Percentiles rank a stretch among this genome's conserved stretches.
These are phyloP conservation scores for Rachycentron canadum DNA, from an alignment of 2,797 vertebrate genomes.

Conservation along the genomic window DNA sequence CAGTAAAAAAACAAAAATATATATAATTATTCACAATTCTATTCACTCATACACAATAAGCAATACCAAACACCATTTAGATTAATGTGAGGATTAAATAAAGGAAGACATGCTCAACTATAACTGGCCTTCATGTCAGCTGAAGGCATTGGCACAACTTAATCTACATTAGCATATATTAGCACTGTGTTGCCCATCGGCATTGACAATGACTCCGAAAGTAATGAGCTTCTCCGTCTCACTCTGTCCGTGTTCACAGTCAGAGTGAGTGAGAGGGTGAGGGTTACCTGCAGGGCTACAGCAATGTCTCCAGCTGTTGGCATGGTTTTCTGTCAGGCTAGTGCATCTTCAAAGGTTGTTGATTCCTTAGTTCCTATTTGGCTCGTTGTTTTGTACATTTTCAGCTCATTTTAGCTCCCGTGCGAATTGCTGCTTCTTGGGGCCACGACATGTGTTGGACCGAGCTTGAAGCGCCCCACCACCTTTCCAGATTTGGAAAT, in stretches of 20 bases:
- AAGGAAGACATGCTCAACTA: background rate
- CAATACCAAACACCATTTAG: background rate
- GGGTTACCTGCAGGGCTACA: too few relatives aligned
- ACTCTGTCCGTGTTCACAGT: background rate
- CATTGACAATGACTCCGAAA: background rate
- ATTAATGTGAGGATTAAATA: background rate
- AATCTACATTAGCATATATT: background rate
- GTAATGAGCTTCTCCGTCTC: background rate
- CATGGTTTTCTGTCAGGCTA: background rate
- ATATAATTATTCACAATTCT: background rate
- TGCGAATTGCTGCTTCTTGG: too few relatives aligned
- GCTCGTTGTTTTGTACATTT: too few relatives aligned
- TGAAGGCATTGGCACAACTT: background rate
- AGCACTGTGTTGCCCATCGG: background rate
- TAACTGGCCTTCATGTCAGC: background rate
- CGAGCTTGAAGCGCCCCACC: too few relatives aligned
- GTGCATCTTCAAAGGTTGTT: too few relatives aligned
- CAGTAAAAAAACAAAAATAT: background rate
- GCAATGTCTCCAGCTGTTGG: background rate
- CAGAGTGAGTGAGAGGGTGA: background rate
- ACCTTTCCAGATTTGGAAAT: background rate
- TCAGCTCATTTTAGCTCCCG: too few relatives aligned
- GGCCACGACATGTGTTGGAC: too few relatives aligned
- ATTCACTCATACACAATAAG: background rate
- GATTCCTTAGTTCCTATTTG: too few relatives aligned